Evolutionary conservation across 2,797 vertebrate species (phyloP), one percentile per base, ranked within the genome.

Genomic region (Gymnothorax reevesii): DNA sequence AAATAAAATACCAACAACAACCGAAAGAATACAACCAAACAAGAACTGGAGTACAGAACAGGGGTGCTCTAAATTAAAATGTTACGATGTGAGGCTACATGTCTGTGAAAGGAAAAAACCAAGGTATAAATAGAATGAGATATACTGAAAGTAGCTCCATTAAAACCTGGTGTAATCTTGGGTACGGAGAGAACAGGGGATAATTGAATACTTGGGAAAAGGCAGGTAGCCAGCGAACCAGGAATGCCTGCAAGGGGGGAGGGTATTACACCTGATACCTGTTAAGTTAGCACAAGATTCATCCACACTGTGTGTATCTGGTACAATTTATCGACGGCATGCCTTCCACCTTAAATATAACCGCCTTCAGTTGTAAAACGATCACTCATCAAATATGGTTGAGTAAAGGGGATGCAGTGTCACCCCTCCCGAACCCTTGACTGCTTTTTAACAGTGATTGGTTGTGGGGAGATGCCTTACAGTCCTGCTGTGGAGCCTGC

Each of bases 391-490:
- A 85, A 73, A 33, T 85, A 33, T 80, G 33, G 85, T 22, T n/a
- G 20, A 25, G n/a, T 85, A 80, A 77, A 88, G 57, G 82, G 69
- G 75, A 83, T 84, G 64, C 62, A 84, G 20, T 49, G 62, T 57
- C 83, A 52, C 85, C 55, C 49, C 75, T 57, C 33, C 42, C 55
- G 22, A 52, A 55, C 55, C 54, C 85, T 85, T 73, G 86, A 79
- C 84, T 80, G 42, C 85, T 87, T 75, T 80, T 57, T 87, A 75
- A 84, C 82, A 62, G 20, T 84, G 79, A 83, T 88, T 88, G 42
- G 59, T 87, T 75, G 27, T 75, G 15, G 57, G 88, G 85, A 42
- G 85, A 84, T 64, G 22, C 9, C 82, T 86, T 25, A 13, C 60
- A 20, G 75, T 9, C 33, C 57, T 9, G 59, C 69, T 25, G 60